Percentiles rank a stretch among this genome's conserved stretches.
Conservation (phyloP, 2,888 invertebrate species). For the Chrysolina oricalcia region DNA sequence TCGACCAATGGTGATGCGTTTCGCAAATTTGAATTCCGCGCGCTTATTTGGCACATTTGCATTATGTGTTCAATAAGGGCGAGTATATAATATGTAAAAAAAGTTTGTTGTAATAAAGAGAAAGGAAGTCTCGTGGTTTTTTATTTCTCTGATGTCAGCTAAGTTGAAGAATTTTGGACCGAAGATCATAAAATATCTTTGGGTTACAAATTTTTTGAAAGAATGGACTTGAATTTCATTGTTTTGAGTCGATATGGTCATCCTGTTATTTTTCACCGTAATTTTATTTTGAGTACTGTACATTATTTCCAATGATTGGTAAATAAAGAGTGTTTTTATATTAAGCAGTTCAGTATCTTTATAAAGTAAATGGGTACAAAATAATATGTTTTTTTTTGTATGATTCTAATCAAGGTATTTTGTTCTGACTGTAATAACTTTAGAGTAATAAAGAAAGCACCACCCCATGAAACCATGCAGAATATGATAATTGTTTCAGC, state of each 20-base stretch:
- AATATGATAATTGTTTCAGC: slow-evolving; percentile 15
- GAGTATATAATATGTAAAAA: too few relatives aligned
- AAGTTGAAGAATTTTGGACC: neutral
- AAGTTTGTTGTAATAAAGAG: too few relatives aligned
- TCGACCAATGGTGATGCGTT: too few relatives aligned
- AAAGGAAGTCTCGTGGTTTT: slow-evolving; percentile 16
- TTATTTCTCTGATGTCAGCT: neutral
- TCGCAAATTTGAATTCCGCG: too few relatives aligned
- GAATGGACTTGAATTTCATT: neutral
- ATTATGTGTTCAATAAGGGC: too few relatives aligned
- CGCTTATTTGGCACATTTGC: too few relatives aligned
- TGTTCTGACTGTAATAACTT: too few relatives aligned
- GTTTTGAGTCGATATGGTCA: neutral
- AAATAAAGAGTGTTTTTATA: neutral
- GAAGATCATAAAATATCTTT: neutral
- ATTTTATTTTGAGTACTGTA: neutral
- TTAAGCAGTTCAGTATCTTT: neutral
- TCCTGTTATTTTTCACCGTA: neutral
- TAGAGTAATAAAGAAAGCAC: neutral
- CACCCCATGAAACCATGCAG: slow-evolving; percentile 6
- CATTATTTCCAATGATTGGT: neutral
- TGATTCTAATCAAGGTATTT: neutral
- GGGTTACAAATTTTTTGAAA: neutral
- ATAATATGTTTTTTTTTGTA: neutral
- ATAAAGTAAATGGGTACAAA: neutral